Base-by-base conservation (phyloP, 2,113 vertebrate genomes). In the Axis porcinus region DNA sequence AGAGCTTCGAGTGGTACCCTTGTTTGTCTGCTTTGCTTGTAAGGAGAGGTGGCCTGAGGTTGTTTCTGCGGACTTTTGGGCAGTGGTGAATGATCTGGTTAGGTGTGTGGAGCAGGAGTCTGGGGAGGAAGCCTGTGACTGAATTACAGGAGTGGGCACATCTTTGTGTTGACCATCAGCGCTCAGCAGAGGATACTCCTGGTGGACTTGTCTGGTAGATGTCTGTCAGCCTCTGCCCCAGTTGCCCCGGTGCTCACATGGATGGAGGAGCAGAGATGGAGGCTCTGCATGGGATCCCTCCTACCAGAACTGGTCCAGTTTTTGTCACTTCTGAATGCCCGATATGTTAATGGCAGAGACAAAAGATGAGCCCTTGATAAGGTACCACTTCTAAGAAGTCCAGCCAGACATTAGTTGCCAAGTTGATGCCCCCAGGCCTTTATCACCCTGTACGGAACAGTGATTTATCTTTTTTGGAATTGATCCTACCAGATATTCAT, bases 181-280 rank as follows among this genome's bases (percentile, higher is more conserved):
- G n/a, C 11, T 45, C 17, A 74, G 54, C 23, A 25, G 2, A 55
- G 58, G 50, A 10, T 30, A 76, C 3, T 76, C 12, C 70, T 1
- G 3, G 23, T 43, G 4, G 76, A 43, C n/a, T 27, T 0, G 0
- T 45, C 50, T 30, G 13, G 23, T 36, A 23, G 67, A 36, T 21
- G 16, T 23, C 83, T 91, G 33, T 64, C 50, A 79, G n/a, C 40
- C 17, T 58, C 64, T 97, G 83, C 28, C 21, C 58, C 6, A 12
- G 16, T 70, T 13, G 23, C 28, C 28, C 28, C 28, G 3, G 21
- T 28, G 28, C 43, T 94, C 52, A 36, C 54, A 27, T n/a, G 40
- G 17, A 2, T 55, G 88, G 55, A 79, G 33, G 33, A 64, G 70
- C 62, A 19, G 40, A 76, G 58, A 57, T 36, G 25, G 60, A 87